Conservation (phyloP, 2,797 vertebrate genomes). For the Oreortyx pictus region DNA sequence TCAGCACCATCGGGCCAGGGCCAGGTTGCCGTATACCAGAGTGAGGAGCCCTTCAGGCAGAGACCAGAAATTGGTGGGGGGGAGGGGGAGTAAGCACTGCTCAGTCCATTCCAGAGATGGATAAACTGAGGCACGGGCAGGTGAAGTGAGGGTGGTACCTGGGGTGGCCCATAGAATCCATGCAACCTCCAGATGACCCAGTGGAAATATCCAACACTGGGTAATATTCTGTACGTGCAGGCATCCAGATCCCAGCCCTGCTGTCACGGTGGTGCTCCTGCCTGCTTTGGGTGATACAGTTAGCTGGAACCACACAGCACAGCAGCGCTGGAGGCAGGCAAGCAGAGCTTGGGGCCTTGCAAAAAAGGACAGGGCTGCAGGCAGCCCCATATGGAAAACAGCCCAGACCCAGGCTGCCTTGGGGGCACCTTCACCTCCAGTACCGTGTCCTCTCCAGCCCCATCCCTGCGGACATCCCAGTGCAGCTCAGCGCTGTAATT, state of each 20-base stretch:
- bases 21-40: neutral
- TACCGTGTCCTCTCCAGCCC: neutral
- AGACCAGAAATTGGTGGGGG: neutral
- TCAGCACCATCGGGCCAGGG: neutral
- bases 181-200: neutral
- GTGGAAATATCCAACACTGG: neutral
- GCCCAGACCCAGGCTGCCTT: neutral
- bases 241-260: neutral
- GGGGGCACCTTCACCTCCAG: neutral
- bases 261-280: neutral
- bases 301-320: fast-evolving
- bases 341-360: neutral
- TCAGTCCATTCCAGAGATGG: neutral
- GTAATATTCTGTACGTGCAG: neutral
- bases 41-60: neutral
- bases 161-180: neutral
- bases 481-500: neutral
- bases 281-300: neutral
- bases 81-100: neutral
- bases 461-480: neutral
- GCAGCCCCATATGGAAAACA: neutral
- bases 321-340: neutral
- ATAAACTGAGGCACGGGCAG: neutral
- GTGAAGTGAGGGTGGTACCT: neutral
- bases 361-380: neutral